Base-by-base conservation (phyloP, 2,888 invertebrate species). In the Epinotia bilunana region DNA sequence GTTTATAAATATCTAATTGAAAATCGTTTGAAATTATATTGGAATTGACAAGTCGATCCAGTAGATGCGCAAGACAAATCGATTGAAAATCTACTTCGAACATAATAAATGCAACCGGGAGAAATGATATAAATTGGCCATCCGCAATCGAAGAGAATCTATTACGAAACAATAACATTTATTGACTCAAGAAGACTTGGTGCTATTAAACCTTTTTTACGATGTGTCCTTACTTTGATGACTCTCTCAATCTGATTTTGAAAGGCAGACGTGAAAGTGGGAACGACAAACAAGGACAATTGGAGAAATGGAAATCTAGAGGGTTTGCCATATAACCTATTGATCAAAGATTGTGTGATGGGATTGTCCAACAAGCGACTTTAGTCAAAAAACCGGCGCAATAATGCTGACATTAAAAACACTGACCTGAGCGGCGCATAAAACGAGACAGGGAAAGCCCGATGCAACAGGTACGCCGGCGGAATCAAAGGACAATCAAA, bases 401-500 rank as follows among this genome's bases (percentile, higher is more conserved):
- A 65, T 72, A 20, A 61, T 67, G 55, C 16, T 43, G 33, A 46
- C 61, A 72, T 75, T 72, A 72, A 75, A 75, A 61, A 57, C 46
- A 33, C 65, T 71, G 65, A 13, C 65, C 57, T 43, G 55, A 63
- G 58, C 69, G 23, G 55, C 61, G 62, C 58, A 71, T 65, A 65
- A 73, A 76, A 70, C 13, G 28, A 60, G 60, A 53, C 64, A 60
- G 67, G 67, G 71, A 74, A 75, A 75, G 23, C 55, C 73, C 73
- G 49, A 16, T 57, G 72, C 71, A 57, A 72, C 69, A 76, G 77
- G 73, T 76, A 76, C 73, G 69, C 62, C 70, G 62, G 58, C 64
- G 61, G 74, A 76, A 70, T 79, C 78, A 88, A 87, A 86, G 86
- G 77, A 89, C 88, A 87, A 89, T 89, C 86, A 88, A 60, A 86